Evolutionary conservation across 2,888 invertebrate genomes (phyloP).

Genomic region (Scaptomyza polygonia): DNA sequence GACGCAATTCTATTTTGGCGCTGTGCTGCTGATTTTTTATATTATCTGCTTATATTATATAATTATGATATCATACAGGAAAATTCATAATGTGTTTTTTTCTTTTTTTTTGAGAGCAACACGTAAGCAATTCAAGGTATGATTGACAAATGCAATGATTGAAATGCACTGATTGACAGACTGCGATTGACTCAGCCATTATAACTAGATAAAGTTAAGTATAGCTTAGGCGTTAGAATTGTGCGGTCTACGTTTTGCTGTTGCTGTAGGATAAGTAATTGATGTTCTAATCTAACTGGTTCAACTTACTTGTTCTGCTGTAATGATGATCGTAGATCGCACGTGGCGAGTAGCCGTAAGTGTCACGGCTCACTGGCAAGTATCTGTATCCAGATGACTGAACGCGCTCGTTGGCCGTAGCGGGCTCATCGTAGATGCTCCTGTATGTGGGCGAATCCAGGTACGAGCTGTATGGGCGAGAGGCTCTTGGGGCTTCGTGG

Average conservation of each 20-base stretch:
- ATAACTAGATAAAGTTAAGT: slow-evolving; percentile 18
- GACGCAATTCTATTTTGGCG: slow-evolving; percentile 67
- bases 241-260: slow-evolving; percentile 44
- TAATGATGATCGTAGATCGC: slow-evolving; percentile 94
- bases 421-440: slow-evolving; percentile 94
- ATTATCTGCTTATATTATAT: slow-evolving; percentile 52
- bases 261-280: slow-evolving; percentile 51
- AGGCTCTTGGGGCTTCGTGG: slow-evolving; percentile 91
- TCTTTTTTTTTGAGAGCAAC: no score
- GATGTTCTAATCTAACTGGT: neutral
- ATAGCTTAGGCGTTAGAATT: slow-evolving; percentile 35
- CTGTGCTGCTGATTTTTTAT: slow-evolving; percentile 19
- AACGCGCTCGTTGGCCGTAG: slow-evolving; percentile 92
- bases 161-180: slow-evolving; percentile 27
- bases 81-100: slow-evolving; percentile 34
- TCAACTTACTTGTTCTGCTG: slow-evolving; percentile 92
- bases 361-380: slow-evolving; percentile 94
- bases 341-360: slow-evolving; percentile 95
- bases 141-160: slow-evolving; percentile 43
- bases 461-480: slow-evolving; percentile 88
- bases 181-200: slow-evolving; percentile 18
- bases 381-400: slow-evolving; percentile 95
- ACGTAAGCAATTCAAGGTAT: slow-evolving; percentile 49
- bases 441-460: slow-evolving; percentile 92
- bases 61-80: slow-evolving; percentile 76